Conservation (phyloP, 2,888 invertebrate species). For the Atethmia centrago region DNA sequence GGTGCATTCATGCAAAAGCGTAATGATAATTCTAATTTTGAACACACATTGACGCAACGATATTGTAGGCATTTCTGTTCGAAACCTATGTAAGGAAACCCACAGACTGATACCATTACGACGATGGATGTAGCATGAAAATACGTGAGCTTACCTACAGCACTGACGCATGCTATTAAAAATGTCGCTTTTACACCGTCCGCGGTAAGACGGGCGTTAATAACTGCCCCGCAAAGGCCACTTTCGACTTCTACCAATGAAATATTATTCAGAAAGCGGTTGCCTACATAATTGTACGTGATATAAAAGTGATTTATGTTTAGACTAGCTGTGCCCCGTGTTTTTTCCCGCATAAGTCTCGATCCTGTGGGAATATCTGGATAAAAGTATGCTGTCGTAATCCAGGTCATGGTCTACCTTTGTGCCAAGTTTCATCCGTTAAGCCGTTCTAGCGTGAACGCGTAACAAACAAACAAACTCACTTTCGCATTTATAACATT, state of each 20-base stretch:
- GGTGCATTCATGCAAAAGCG: background rate
- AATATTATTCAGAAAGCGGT: slow-evolving; percentile 69
- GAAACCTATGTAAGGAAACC: background rate
- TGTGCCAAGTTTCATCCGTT: no score
- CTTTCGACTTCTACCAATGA: slow-evolving; percentile 66
- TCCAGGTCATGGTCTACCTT: no score
- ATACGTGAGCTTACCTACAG: slow-evolving; percentile 50
- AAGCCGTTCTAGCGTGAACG: no score
- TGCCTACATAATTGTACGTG: slow-evolving; percentile 67
- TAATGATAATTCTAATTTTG: background rate
- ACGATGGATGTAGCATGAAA: slow-evolving; percentile 32
- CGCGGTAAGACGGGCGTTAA: slow-evolving; percentile 34
- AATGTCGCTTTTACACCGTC: slow-evolving; percentile 23
- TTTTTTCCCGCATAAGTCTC: no score
- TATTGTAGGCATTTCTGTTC: background rate
- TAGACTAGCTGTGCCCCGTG: no score
- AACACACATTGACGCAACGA: background rate
- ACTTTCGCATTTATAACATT: no score
- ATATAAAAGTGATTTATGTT: slow-evolving; percentile 72
- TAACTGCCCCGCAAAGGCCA: slow-evolving; percentile 52
- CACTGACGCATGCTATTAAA: slow-evolving; percentile 20
- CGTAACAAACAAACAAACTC: no score
- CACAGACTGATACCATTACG: background rate
- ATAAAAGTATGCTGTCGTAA: no score
- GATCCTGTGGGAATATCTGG: no score